phyloP scores from a whole-genome alignment of 1,140 invertebrate species.

The Lepidostoma basale region DNA sequence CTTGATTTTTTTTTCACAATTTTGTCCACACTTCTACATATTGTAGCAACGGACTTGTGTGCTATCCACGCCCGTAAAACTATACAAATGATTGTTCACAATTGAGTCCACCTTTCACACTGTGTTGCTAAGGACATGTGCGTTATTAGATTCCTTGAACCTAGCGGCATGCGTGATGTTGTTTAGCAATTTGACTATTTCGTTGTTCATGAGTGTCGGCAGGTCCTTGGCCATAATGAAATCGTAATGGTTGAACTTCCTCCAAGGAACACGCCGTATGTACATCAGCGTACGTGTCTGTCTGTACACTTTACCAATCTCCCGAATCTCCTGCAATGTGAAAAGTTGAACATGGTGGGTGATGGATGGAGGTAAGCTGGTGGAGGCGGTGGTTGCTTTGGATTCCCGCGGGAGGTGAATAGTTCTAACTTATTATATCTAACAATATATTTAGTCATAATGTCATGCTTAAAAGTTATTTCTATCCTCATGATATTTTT shows the following conservation, averaged over 20 bases:
- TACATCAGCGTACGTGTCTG: constrained; percentile 58
- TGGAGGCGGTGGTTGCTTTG: neutral
- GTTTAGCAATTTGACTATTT: constrained; percentile 22
- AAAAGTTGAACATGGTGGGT: neutral
- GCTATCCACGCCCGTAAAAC: no score
- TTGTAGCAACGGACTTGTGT: no score
- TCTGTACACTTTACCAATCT: constrained; percentile 57
- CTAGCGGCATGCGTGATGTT: neutral
- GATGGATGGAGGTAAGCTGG: neutral
- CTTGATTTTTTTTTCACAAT: no score
- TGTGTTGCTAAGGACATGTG: neutral
- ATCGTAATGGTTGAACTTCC: constrained; percentile 73
- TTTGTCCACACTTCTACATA: no score
- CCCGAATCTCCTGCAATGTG: constrained; percentile 63
- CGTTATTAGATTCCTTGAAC: neutral
- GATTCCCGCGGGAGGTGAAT: no score
- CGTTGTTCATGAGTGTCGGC: constrained; percentile 63
- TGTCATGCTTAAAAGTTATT: no score
- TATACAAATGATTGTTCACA: no score
- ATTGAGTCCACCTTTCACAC: neutral
- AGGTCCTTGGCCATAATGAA: constrained; percentile 70
- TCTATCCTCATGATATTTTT: no score
- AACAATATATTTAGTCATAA: no score
- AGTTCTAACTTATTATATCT: no score
- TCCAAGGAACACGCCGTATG: constrained; percentile 59